phyloP scores from a whole-genome alignment of 2,113 vertebrate species.

The Paedocypris sp. region DNA sequence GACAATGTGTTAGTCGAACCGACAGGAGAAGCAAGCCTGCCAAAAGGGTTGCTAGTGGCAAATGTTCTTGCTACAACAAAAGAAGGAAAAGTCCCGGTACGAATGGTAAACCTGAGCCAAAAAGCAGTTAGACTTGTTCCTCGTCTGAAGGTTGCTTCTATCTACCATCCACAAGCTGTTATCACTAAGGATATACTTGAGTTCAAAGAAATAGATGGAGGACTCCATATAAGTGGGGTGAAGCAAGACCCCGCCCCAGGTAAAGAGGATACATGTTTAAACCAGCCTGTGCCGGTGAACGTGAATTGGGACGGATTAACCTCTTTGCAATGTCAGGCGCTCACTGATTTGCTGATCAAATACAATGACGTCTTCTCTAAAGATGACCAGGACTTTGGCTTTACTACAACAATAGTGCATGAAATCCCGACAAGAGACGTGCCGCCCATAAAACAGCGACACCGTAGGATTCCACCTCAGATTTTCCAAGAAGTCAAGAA shows the following conservation, averaged over 20 bases:
- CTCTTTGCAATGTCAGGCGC: background rate
- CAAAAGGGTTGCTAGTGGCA: background rate
- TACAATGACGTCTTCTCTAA: background rate
- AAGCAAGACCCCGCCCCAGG: background rate
- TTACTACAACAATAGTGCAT: background rate
- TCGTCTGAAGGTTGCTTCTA: background rate
- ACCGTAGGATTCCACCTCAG: conserved; percentile 3
- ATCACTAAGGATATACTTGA: background rate
- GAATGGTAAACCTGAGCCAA: background rate
- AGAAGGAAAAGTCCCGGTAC: background rate
- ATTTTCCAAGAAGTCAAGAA: conserved; percentile 21
- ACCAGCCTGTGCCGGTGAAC: background rate
- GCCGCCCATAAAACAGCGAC: conserved; percentile 6
- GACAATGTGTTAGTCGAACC: background rate
- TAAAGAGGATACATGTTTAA: background rate
- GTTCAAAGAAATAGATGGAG: background rate
- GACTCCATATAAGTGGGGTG: background rate
- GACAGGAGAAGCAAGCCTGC: background rate
- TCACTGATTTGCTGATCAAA: background rate
- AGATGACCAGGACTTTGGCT: background rate
- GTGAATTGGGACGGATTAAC: background rate
- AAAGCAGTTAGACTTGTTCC: background rate
- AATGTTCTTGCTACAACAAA: background rate
- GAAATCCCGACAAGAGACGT: conserved; percentile 2
- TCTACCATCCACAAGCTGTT: background rate